These are phyloP conservation scores for Pristionchus mayeri DNA, from an alignment of 2,888 invertebrate species.

Conservation along the genomic window DNA sequence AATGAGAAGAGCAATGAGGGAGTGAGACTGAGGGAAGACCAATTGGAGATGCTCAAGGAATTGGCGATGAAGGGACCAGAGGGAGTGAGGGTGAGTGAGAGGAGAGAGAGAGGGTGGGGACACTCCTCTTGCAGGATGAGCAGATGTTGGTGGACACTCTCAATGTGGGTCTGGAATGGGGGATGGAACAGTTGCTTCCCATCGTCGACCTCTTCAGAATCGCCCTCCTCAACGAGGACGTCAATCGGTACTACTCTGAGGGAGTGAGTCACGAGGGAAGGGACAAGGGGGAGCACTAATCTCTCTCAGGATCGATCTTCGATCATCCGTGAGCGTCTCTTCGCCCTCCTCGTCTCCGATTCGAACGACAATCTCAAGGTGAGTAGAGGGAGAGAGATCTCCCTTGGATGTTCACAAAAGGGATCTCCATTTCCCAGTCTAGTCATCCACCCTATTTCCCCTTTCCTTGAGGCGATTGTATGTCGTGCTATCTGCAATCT, in stretches of 20 bases:
- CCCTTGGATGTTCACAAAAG: not conserved
- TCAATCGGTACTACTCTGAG: constrained; percentile 79
- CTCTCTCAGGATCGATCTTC: constrained; percentile 60
- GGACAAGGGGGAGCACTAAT: too few species aligned
- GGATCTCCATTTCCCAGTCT: not conserved
- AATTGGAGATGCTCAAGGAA: constrained; percentile 36
- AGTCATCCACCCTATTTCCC: not conserved
- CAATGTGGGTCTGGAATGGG: constrained; percentile 84
- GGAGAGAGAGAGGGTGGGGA: not conserved
- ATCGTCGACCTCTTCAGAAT: constrained; percentile 89
- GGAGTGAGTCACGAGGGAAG: constrained; percentile 60
- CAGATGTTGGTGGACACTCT: constrained; percentile 81
- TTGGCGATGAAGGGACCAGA: constrained; percentile 40
- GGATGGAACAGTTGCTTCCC: constrained; percentile 88
- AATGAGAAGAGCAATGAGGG: constrained; percentile 44
- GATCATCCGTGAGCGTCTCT: constrained; percentile 77
- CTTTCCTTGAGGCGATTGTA: constrained; percentile 37
- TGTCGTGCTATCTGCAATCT: constrained; percentile 51
- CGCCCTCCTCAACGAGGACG: constrained; percentile 84
- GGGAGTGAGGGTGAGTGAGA: not conserved
- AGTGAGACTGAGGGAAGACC: constrained; percentile 26
- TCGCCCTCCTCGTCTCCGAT: constrained; percentile 79
- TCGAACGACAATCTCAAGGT: constrained; percentile 81
- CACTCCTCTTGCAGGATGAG: constrained; percentile 14
- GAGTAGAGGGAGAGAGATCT: constrained; percentile 73